These are phyloP conservation scores for Theristus sp. DNA, from an alignment of 2,888 invertebrate genomes.

Conservation along the genomic window DNA sequence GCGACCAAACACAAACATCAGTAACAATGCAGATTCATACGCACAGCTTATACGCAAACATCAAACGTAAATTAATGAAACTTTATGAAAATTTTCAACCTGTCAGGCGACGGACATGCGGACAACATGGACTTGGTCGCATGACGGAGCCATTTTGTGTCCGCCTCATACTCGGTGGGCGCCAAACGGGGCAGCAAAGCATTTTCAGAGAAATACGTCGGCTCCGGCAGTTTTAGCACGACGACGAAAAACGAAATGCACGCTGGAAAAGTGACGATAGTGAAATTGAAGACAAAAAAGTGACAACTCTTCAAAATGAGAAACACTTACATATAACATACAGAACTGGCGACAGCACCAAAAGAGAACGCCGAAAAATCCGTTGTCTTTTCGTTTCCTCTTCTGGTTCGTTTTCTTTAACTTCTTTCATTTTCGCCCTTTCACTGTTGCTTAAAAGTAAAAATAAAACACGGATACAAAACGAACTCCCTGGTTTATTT, in stretches of 20 bases:
- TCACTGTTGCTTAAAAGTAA: too few species aligned
- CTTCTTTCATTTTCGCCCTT: too few species aligned
- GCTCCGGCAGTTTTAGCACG: background rate
- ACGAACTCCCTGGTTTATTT: too few species aligned
- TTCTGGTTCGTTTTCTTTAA: background rate
- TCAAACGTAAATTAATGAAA: too few species aligned
- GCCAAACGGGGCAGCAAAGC: slow-evolving; percentile 71
- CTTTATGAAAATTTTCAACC: too few species aligned
- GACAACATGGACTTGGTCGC: background rate
- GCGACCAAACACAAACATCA: too few species aligned
- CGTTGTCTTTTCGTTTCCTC: background rate
- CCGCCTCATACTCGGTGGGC: background rate
- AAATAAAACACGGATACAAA: too few species aligned
- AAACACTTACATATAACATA: background rate
- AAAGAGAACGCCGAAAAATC: background rate
- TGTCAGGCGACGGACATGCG: background rate
- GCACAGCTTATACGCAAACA: too few species aligned
- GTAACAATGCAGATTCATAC: too few species aligned
- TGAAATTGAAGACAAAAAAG: too few species aligned
- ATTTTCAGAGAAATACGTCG: slow-evolving; percentile 84
- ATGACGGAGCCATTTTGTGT: background rate
- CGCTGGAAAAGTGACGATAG: too few species aligned
- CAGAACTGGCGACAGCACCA: background rate
- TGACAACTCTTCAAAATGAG: too few species aligned
- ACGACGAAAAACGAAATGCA: background rate